Evolutionary conservation across 2,888 invertebrate genomes (phyloP).

Genomic region (Isoperla grammatica): DNA sequence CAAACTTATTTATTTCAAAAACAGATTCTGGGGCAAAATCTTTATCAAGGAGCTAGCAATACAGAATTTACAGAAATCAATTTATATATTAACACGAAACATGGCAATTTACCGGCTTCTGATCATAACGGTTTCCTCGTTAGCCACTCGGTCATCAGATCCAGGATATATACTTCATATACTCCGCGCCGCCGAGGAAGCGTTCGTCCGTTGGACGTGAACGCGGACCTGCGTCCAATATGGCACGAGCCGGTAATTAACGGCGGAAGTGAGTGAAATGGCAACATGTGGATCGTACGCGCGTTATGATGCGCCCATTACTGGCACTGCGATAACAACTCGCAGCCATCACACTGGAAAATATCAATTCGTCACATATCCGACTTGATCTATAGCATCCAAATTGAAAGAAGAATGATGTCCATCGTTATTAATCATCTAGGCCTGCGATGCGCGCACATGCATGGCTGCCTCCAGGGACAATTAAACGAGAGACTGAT

Average conservation of each 20-base stretch:
- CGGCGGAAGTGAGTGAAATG: neutral
- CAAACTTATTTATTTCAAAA: too few species aligned
- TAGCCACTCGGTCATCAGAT: too few species aligned
- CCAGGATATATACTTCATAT: too few species aligned
- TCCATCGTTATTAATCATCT: constrained; percentile 9
- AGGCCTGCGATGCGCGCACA: neutral
- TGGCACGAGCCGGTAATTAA: constrained; percentile 1
- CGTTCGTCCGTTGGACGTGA: too few species aligned
- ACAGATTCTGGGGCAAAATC: too few species aligned
- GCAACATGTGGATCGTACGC: neutral
- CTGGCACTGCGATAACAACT: neutral
- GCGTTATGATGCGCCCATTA: neutral
- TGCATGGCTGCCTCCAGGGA: constrained; percentile 3
- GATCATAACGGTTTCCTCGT: too few species aligned
- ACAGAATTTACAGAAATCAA: too few species aligned
- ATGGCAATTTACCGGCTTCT: too few species aligned
- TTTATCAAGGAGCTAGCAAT: too few species aligned
- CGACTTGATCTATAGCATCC: constrained; percentile 10
- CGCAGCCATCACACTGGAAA: neutral
- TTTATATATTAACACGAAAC: too few species aligned
- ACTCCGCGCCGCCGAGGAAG: too few species aligned
- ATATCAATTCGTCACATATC: constrained; percentile 7
- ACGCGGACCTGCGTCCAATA: too few species aligned
- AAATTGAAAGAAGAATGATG: constrained; percentile 19
- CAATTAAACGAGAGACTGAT: constrained; percentile 7